These are phyloP conservation scores for Miltochrista miniata DNA, from an alignment of 2,888 invertebrate genomes.

Conservation along the genomic window DNA sequence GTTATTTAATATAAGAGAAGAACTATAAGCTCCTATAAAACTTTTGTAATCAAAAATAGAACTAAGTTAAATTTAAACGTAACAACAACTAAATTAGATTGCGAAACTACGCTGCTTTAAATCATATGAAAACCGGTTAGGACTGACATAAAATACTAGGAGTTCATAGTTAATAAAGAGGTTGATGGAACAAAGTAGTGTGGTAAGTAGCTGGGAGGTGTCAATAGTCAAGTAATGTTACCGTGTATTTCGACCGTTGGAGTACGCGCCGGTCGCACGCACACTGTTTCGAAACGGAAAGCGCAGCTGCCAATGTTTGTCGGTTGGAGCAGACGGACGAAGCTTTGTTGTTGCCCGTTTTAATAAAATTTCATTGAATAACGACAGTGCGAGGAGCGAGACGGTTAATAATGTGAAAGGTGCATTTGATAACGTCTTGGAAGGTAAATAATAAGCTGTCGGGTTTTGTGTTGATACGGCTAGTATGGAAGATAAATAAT, in stretches of 20 bases:
- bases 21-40: background rate
- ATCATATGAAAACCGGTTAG: background rate
- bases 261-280: conserved; percentile 38
- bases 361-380: conserved; percentile 56
- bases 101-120: background rate
- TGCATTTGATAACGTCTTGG: conserved; percentile 12
- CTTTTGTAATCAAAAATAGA: background rate
- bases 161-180: conserved; percentile 5
- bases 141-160: conserved; percentile 4
- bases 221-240: conserved; percentile 27
- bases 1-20: background rate
- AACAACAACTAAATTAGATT: background rate
- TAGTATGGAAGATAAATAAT: too few relatives aligned
- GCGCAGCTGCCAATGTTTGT: conserved; percentile 53
- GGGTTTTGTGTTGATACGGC: background rate
- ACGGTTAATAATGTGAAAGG: conserved; percentile 19
- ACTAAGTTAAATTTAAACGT: background rate
- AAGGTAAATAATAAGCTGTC: conserved; percentile 1
- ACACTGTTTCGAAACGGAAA: conserved; percentile 50
- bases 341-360: conserved; percentile 52
- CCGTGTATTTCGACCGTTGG: conserved; percentile 42
- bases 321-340: conserved; percentile 34
- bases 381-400: conserved; percentile 27
- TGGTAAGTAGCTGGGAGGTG: conserved; percentile 23
- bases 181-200: conserved; percentile 6